Base-by-base conservation (phyloP, 2,797 vertebrate species). In the Selene dorsalis region DNA sequence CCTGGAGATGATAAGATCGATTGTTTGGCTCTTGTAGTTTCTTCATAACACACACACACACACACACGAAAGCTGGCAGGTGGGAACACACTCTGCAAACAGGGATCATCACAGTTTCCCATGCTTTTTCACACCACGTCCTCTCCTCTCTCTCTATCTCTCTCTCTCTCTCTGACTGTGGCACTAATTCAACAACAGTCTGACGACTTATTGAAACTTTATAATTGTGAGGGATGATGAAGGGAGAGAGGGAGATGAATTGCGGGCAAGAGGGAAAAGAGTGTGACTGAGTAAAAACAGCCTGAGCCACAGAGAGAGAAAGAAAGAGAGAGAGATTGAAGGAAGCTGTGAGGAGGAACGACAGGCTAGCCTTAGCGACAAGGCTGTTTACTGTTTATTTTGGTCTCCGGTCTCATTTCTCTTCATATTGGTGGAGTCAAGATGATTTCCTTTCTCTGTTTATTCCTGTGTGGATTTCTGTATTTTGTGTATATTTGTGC, bases 361-460 rank as follows among this genome's bases (percentile, higher is more conserved):
- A 87, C 85, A 73, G 82, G 41, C 56, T 7, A 43, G 87, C 76
- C 88, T 84, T 64, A 76, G 88, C 41, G 79, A 91, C 84, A 66
- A 80, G 67, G 9, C 68, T 89, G 89, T 90, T 87, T 88, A 84
- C 79, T 84, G 88, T 88, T 91, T 89, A 80, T 90, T 89, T 88
- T 85, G 70, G 71, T 92, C 84, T 87, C 84, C 30, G 22, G 73
- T 81, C 88, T 90, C 87, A 82, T 89, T 86, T 83, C 73, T 87
- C 85, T 63, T 90, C 74, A 86, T 90, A 78, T 77, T 84, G 89
- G 78, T 80, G 81, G 80, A 86, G 79, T 56, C 10, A 32, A 82
- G 80, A 85, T 78, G 70, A 84, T 86, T 88, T 89, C 66, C 75
- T 77, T 71, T 82, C 58, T 2, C 69, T 84, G 80, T 90, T 90